Evolutionary conservation across 2,797 vertebrate genomes (phyloP), one percentile per base, ranked within the genome.

Genomic region (Micrastur ruficollis): DNA sequence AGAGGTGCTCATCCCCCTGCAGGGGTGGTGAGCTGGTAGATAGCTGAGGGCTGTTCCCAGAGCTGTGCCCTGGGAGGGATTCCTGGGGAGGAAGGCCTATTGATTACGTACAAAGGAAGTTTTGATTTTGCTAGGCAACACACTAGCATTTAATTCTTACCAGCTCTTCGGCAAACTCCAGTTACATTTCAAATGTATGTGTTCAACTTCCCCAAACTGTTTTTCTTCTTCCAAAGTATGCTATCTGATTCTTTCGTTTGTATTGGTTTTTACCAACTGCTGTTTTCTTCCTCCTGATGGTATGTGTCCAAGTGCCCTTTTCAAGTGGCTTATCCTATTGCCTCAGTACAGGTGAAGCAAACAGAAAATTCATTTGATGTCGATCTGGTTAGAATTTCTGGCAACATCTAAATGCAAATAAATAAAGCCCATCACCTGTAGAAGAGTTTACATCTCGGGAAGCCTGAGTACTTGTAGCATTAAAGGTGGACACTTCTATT

Each of bases 351-450:
- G 40, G 50, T 95, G 50, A 86, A 94, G 31, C 71, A 76, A 67
- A 79, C 58, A 89, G 63, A 94, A 95, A 92, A 66, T 56, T 81
- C 12, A 23, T 67, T 93, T 91, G 20, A 9, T 55, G 14, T 74
- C 67, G 3, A 3, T 75, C 76, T 90, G 34, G 10, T 81, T 94
- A 83, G 80, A 73, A 89, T 90, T 94, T 82, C 58, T 91, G 65
- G 47, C 42, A 82, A 36, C 36, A 17, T 58, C 53, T 87, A 83
- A 81, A 56, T 70, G 40, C 65, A 87, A 59, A 74, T 85, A 93
- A 86, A 56, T 78, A 31, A 81, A 80, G 50, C 38, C 17, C 14
- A 22, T 79, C 56, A 78, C 26, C 29, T 88, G 40, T 71, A 81
- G 68, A 40, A 50, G 71, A 56, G 22, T 82, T 87, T 76, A 29